Evolutionary conservation across 2,888 invertebrate species (phyloP).

Genomic region (Tetragnatha montana): DNA sequence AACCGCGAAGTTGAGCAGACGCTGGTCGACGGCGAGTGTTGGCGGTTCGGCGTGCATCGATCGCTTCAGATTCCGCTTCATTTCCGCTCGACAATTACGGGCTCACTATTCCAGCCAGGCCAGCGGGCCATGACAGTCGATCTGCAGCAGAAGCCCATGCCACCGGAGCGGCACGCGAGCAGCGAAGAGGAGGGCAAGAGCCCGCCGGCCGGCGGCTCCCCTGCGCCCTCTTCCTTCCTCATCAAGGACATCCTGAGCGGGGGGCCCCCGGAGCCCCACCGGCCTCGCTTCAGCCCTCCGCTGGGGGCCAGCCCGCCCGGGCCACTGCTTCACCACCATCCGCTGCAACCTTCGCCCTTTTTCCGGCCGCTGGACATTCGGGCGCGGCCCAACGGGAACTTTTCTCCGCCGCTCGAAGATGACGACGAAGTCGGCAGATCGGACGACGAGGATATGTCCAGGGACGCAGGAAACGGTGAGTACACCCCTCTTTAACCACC

Average conservation of each 20-base stretch:
- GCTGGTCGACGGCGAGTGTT: background rate
- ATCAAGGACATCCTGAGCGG: conserved; percentile 70
- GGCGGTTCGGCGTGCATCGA: background rate
- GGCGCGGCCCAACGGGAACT: conserved; percentile 58
- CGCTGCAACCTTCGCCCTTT: conserved; percentile 34
- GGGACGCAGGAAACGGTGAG: conserved; percentile 64
- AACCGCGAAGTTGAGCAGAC: conserved; percentile 9
- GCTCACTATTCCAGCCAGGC: conserved; percentile 62
- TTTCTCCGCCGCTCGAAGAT: conserved; percentile 57
- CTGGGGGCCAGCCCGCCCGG: conserved; percentile 37
- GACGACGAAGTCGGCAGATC: conserved; percentile 55
- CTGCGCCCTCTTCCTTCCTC: conserved; percentile 64
- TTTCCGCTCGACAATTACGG: conserved; percentile 59
- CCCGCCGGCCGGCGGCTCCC: conserved; percentile 43
- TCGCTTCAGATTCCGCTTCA: background rate
- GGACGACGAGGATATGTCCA: conserved; percentile 62
- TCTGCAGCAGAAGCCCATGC: conserved; percentile 66
- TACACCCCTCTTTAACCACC: background rate
- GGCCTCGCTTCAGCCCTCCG: conserved; percentile 48
- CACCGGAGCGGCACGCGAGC: conserved; percentile 62
- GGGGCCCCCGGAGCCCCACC: conserved; percentile 1
- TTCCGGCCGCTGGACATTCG: conserved; percentile 60
- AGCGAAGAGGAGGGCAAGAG: conserved; percentile 52
- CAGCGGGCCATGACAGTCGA: conserved; percentile 71
- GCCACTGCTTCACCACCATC: conserved; percentile 23